Conservation (phyloP, 2,888 invertebrate genomes). For the Prenolepis imparis region DNA sequence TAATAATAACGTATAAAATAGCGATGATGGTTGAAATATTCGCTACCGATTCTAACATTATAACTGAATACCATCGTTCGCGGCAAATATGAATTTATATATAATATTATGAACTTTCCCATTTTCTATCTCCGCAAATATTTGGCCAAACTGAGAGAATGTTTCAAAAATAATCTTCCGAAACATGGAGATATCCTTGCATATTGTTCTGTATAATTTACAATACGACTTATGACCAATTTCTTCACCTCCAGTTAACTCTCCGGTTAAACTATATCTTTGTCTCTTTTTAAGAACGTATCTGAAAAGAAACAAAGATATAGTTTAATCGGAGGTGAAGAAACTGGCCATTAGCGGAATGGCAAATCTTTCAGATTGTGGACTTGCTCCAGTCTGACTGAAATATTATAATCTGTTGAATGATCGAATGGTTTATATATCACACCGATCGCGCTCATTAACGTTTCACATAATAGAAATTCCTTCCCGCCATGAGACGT, state of each 20-base stretch:
- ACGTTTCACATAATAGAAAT: constrained; percentile 38
- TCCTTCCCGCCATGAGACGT: constrained; percentile 21
- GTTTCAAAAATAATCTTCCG: background rate
- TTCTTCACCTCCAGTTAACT: no score
- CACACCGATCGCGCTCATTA: constrained; percentile 1
- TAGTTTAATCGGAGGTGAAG: no score
- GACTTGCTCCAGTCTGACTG: background rate
- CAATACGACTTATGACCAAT: no score
- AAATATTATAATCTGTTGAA: constrained; percentile 23
- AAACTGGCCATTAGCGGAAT: no score
- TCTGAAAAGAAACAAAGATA: no score
- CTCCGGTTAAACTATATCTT: no score
- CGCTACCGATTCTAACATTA: background rate
- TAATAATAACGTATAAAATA: constrained; percentile 6
- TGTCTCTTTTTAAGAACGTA: no score
- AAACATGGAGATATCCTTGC: background rate
- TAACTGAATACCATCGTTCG: background rate
- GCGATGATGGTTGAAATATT: background rate
- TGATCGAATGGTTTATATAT: constrained; percentile 9
- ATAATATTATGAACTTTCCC: background rate
- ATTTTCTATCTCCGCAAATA: background rate
- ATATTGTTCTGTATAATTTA: background rate
- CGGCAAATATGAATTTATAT: background rate
- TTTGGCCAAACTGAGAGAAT: background rate
- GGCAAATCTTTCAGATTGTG: background rate